Base-by-base conservation (phyloP, 2,888 invertebrate species). In the Aplocera efformata region DNA sequence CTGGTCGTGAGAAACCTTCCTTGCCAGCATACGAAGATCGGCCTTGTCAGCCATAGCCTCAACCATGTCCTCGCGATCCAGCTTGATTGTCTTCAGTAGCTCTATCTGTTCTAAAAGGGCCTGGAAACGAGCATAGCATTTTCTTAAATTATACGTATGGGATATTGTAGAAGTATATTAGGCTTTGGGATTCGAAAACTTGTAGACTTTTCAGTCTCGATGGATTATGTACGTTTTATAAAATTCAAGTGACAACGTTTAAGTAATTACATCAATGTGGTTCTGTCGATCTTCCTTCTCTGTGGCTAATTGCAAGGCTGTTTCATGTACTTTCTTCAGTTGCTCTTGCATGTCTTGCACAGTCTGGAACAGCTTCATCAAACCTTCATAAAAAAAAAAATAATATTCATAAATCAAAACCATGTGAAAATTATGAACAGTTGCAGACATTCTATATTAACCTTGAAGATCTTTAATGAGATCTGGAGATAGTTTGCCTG, bases 21-120 rank as follows among this genome's bases (percentile, higher is more conserved):
- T 88, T 37, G 93, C 91, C 41, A 94, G 77, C 64, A 90, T 85
- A 1, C 90, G 90, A 32, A 91, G 83, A 64, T 94, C 94, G 0
- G 94, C 94, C 72, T 94, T 94, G 39, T 93, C 92, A 0, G 94
- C 93, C 55, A 94, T 80, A 1, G 93, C 91, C 45, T 93, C 92
- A 41, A 92, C 91, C 55, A 94, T 86, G 53, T 93, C 93, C 53
- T 91, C 92, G 46, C 91, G 91, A 55, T 94, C 93, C 3, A 94
- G 90, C 72, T 94, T 94, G 0, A 91, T 82, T 0, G 86, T 89
- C 60, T 92, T 92, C 48, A 94, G 62, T 7, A 92, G 57, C 56
- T 93, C 92, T 30, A 93, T 89, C 79, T 93, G 91, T 67, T 93
- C 92, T 37, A 90, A 61, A 29, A 93, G 67, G 6, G 88, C 82